A percentile compares a stretch with the other conserved stretches of the same genome.
These are phyloP conservation scores for Oreortyx pictus DNA, from an alignment of 2,797 vertebrate species.

Conservation along the genomic window DNA sequence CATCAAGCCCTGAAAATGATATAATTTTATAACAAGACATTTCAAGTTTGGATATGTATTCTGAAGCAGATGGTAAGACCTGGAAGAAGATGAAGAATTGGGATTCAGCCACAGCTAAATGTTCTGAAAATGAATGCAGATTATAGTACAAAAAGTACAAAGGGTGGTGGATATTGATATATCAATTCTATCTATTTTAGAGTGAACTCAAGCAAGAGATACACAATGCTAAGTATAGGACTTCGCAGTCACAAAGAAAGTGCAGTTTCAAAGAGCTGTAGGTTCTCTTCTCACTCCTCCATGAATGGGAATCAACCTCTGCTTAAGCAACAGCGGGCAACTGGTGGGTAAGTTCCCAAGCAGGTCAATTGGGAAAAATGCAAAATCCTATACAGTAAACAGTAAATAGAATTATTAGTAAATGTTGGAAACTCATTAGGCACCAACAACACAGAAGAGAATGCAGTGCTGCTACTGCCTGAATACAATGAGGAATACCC, in stretches of 20 bases:
- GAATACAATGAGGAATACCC: not conserved
- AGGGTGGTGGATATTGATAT: not conserved
- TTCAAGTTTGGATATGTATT: not conserved
- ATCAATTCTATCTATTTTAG: not conserved
- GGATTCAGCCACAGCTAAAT: slow-evolving; percentile 2
- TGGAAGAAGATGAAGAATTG: slow-evolving; percentile 21
- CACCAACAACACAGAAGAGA: not conserved
- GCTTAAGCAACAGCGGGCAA: not conserved
- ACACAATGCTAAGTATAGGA: not conserved
- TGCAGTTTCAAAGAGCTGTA: not conserved
- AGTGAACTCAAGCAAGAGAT: not conserved
- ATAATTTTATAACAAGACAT: slow-evolving; percentile 3
- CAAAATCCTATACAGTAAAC: not conserved
- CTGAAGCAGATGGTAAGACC: slow-evolving; percentile 33
- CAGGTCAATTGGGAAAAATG: not conserved
- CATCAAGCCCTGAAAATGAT: not conserved
- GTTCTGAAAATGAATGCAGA: slow-evolving; percentile 19
- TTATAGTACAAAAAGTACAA: not conserved
- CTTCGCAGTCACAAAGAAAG: not conserved
- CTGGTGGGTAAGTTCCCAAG: not conserved
- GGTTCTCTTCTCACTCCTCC: not conserved
- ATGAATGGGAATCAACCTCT: not conserved
- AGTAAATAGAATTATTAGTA: not conserved
- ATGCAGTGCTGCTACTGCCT: not conserved
- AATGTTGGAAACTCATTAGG: not conserved